Conservation (phyloP, 1,140 invertebrate species). For the Lerema accius region DNA sequence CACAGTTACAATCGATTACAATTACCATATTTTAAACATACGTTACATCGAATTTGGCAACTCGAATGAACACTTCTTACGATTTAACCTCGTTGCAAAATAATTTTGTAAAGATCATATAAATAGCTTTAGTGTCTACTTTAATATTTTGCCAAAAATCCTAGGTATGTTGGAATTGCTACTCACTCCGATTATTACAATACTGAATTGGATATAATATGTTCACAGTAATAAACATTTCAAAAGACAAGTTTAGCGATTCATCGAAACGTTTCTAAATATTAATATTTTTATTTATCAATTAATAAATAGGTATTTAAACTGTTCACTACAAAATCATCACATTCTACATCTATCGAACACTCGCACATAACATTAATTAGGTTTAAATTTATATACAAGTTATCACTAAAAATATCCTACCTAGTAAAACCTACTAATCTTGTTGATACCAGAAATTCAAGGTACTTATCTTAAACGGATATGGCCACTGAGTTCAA, state of each 20-base stretch:
- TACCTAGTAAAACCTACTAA: constrained; percentile 63
- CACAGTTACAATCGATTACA: constrained; percentile 68
- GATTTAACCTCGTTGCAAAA: constrained; percentile 31
- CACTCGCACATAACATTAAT: constrained; percentile 79
- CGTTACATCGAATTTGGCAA: constrained; percentile 78
- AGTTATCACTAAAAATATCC: constrained; percentile 63
- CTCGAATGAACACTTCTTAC: constrained; percentile 71
- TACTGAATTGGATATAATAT: constrained; percentile 29
- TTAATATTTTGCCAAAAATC: constrained; percentile 27
- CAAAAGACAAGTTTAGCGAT: constrained; percentile 29
- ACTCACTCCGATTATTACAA: constrained; percentile 21
- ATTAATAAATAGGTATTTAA: constrained; percentile 46
- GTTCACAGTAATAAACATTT: constrained; percentile 43
- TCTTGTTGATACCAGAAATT: constrained; percentile 53
- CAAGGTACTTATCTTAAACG: constrained; percentile 46
- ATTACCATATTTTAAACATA: constrained; percentile 61
- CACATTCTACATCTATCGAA: constrained; percentile 79
- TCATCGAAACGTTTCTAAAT: constrained; percentile 28
- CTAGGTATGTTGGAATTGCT: constrained; percentile 14
- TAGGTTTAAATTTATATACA: constrained; percentile 80
- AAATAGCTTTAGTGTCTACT: constrained; percentile 23
- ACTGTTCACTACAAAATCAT: constrained; percentile 63
- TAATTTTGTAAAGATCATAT: constrained; percentile 30
- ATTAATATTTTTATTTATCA: constrained; percentile 30
- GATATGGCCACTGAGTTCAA: constrained; percentile 58